Conservation (phyloP, 2,797 vertebrate species). For the Orientallactaga sibirica region DNA sequence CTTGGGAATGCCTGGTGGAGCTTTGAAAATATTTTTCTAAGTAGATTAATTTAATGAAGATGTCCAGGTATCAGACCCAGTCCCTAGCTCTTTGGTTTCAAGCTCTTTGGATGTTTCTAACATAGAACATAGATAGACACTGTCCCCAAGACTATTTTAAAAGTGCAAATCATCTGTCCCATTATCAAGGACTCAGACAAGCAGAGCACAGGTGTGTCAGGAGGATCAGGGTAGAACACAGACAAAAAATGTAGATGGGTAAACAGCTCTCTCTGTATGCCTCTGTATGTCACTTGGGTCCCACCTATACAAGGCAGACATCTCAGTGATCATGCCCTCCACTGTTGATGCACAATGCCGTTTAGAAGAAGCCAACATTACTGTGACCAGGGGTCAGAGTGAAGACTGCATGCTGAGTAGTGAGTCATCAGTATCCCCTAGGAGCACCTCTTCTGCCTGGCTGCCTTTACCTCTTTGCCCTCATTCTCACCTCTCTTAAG, state of each 20-base stretch:
- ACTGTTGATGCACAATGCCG: background rate
- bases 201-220: background rate
- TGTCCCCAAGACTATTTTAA: background rate
- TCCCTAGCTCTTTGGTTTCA: background rate
- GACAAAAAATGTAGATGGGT: background rate
- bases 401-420: background rate
- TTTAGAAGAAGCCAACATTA: background rate
- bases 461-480: background rate
- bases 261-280: background rate
- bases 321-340: background rate
- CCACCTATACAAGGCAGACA: background rate
- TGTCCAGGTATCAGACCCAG: background rate
- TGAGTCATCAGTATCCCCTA: background rate
- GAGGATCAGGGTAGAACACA: background rate
- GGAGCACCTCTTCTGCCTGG: background rate
- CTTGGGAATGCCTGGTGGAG: background rate
- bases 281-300: background rate
- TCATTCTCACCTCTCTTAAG: background rate
- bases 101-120: background rate
- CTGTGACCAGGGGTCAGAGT: background rate
- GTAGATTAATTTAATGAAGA: constrained; percentile 22
- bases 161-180: constrained; percentile 1
- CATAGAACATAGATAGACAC: background rate
- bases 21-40: constrained; percentile 15
- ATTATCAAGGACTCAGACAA: constrained; percentile 32